Evolutionary conservation across 2,888 invertebrate genomes (phyloP).

Genomic region (Noctua janthina): DNA sequence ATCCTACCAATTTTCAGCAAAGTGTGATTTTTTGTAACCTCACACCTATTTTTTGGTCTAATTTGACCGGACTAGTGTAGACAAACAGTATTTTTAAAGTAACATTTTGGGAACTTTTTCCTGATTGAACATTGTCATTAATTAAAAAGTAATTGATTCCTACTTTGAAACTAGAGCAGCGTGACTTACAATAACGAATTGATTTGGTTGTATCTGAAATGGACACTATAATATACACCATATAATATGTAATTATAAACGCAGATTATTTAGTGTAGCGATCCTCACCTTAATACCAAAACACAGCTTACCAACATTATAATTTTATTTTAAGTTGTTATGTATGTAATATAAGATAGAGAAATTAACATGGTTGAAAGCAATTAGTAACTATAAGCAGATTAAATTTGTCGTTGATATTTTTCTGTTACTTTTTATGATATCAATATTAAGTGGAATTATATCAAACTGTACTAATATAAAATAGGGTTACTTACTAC

Average conservation of each 20-base stretch:
- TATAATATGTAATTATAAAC: conserved; percentile 60
- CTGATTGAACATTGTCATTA: conserved; percentile 49
- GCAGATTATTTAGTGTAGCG: conserved; percentile 82
- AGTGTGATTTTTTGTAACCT: too few relatives aligned
- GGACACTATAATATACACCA: conserved; percentile 55
- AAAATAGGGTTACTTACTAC: conserved; percentile 80
- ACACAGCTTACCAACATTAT: conserved; percentile 90
- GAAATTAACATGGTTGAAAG: conserved; percentile 83
- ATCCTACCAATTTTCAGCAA: too few relatives aligned
- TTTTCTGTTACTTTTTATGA: conserved; percentile 88
- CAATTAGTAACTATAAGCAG: conserved; percentile 82
- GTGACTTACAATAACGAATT: conserved; percentile 61
- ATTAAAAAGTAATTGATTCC: conserved; percentile 54
- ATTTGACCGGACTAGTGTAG: conserved; percentile 13
- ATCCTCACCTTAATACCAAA: conserved; percentile 90
- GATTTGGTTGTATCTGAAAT: conserved; percentile 53
- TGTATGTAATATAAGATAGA: conserved; percentile 86
- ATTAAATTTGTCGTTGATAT: conserved; percentile 86
- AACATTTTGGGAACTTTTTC: conserved; percentile 59
- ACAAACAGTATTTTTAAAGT: conserved; percentile 70
- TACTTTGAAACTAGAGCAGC: conserved; percentile 63
- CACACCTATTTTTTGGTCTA: too few relatives aligned
- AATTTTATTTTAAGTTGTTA: conserved; percentile 88
- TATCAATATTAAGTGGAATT: conserved; percentile 78
- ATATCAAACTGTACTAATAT: conserved; percentile 78